A percentile compares a stretch with the other conserved stretches of the same genome.
Conservation (phyloP, 2,113 vertebrate species). For the Cettia cetti region DNA sequence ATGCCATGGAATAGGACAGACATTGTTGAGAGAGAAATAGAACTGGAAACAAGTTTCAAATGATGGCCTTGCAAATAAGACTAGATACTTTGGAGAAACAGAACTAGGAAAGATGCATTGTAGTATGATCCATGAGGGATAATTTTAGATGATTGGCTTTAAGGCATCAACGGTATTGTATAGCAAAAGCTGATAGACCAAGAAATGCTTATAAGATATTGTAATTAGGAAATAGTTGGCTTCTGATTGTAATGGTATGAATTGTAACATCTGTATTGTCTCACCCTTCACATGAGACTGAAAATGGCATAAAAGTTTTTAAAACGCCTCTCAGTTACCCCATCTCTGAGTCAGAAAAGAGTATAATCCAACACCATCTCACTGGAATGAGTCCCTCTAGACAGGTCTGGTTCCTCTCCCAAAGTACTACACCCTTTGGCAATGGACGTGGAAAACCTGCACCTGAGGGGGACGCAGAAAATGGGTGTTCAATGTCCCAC, state of each 20-base stretch:
- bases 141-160: background rate
- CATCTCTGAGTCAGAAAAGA: too few relatives aligned
- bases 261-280: background rate
- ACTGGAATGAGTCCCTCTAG: conserved; percentile 47
- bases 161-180: background rate
- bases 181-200: background rate
- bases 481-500: conserved; percentile 1
- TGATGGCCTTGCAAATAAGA: too few relatives aligned
- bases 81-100: too few relatives aligned
- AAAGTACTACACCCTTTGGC: background rate
- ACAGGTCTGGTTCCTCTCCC: background rate
- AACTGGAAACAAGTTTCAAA: too few relatives aligned
- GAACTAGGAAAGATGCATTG: too few relatives aligned
- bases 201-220: background rate
- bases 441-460: conserved; percentile 11
- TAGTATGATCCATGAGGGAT: too few relatives aligned
- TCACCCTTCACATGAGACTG: background rate
- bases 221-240: background rate
- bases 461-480: conserved; percentile 48
- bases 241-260: background rate
- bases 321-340: background rate
- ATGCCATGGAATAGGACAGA: too few relatives aligned
- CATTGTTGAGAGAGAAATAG: too few relatives aligned
- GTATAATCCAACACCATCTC: background rate
- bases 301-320: background rate